A percentile compares a stretch with the other conserved stretches of the same genome.
phyloP scores from a whole-genome alignment of 2,113 vertebrate species.

The Macroglossus sobrinus region DNA sequence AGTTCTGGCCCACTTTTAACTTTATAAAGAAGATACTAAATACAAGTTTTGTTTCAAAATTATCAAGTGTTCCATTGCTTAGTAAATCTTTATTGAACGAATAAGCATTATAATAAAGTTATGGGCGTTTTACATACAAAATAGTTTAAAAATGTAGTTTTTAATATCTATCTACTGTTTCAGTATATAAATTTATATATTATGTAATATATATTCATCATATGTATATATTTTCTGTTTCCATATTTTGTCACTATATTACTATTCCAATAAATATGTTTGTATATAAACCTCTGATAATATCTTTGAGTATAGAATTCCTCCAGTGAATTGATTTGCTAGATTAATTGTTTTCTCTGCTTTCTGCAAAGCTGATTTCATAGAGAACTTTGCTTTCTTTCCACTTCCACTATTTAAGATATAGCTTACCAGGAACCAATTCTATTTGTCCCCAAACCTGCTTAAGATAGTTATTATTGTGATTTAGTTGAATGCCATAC shows the following conservation, averaged over 20 bases:
- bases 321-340: neutral
- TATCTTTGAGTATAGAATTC: neutral
- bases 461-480: neutral
- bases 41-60: neutral
- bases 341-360: fast-evolving
- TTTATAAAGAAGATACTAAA: neutral
- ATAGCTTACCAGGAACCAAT: fast-evolving
- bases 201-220: neutral
- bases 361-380: neutral
- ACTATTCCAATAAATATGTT: neutral
- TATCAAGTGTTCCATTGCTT: neutral
- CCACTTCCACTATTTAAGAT: fast-evolving
- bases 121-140: neutral
- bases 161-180: neutral
- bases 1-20: neutral
- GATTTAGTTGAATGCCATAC: neutral
- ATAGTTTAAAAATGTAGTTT: neutral
- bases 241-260: neutral
- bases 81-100: neutral
- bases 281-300: neutral
- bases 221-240: neutral
- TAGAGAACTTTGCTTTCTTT: no score
- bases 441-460: neutral
- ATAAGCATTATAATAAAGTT: neutral
- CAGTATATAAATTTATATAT: neutral